Evolutionary conservation across 2,113 vertebrate species (phyloP).

Genomic region (Pleuronectes platessa): DNA sequence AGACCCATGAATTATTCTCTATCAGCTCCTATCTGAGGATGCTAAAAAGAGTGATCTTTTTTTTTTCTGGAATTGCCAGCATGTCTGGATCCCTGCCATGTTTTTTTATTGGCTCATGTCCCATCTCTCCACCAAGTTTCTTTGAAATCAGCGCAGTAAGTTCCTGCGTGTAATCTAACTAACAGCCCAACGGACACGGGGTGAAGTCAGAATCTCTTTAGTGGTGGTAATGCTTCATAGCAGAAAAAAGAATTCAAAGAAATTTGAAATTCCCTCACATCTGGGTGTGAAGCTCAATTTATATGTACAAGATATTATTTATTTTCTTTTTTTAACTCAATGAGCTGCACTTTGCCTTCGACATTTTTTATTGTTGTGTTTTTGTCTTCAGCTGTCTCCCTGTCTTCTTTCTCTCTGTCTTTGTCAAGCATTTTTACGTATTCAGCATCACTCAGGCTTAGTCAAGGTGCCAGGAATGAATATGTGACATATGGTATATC

Average conservation of each 20-base stretch:
- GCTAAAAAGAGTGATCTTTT: no score
- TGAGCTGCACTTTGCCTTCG: slow-evolving; percentile 22
- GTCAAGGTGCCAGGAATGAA: slow-evolving; percentile 35
- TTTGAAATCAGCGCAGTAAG: no score
- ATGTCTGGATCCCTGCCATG: no score
- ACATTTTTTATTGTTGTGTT: slow-evolving; percentile 22
- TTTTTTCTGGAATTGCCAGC: no score
- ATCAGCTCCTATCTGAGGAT: no score
- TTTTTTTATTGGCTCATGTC: no score
- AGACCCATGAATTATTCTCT: no score
- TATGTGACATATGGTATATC: slow-evolving; percentile 12
- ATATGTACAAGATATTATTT: not conserved
- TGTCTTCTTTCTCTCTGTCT: not conserved
- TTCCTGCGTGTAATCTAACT: no score
- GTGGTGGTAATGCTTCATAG: not conserved
- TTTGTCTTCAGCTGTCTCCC: slow-evolving; percentile 2
- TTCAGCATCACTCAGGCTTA: slow-evolving; percentile 36
- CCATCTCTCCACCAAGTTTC: no score
- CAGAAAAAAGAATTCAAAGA: slow-evolving; percentile 1
- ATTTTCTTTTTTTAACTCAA: slow-evolving; percentile 15
- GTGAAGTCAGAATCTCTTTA: no score
- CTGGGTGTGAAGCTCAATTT: not conserved
- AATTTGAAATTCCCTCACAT: slow-evolving; percentile 3
- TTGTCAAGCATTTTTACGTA: slow-evolving; percentile 37
- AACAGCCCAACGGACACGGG: no score